Conservation (phyloP, 1,140 invertebrate genomes). For the Drosophila pruinosa region DNA sequence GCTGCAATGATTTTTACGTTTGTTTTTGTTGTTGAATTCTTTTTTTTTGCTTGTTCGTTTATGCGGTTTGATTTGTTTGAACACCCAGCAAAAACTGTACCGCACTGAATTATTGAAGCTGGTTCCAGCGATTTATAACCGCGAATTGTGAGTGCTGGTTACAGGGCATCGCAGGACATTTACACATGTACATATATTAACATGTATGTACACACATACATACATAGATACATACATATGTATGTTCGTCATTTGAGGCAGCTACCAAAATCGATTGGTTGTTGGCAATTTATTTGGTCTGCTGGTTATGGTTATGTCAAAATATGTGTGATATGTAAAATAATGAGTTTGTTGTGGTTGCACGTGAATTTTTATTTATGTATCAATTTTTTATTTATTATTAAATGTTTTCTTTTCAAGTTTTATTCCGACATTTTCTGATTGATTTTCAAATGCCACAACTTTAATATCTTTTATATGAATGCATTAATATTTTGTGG, state of each 20-base stretch:
- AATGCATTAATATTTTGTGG: neutral
- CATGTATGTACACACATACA: too few species aligned
- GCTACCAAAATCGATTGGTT: slow-evolving; percentile 61
- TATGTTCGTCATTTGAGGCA: slow-evolving; percentile 14
- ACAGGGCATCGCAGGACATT: neutral
- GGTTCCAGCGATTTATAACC: slow-evolving; percentile 66
- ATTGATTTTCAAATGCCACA: neutral
- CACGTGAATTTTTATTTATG: slow-evolving; percentile 44
- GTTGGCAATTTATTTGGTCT: slow-evolving; percentile 68
- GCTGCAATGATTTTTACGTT: slow-evolving; percentile 73
- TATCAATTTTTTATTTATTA: slow-evolving; percentile 41
- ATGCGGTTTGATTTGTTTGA: slow-evolving; percentile 52
- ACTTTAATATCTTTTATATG: too few species aligned
- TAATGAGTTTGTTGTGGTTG: slow-evolving; percentile 77
- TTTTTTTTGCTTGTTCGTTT: slow-evolving; percentile 15
- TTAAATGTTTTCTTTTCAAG: slow-evolving; percentile 17
- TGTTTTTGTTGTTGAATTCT: slow-evolving; percentile 42
- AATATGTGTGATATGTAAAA: slow-evolving; percentile 79
- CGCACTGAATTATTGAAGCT: slow-evolving; percentile 66
- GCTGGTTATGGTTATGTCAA: slow-evolving; percentile 77
- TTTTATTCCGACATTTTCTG: neutral
- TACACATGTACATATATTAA: too few species aligned
- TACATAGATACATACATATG: neutral
- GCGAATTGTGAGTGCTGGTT: slow-evolving; percentile 25
- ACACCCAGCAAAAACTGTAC: slow-evolving; percentile 50